These are phyloP conservation scores for Drosophila mettleri DNA, from an alignment of 2,888 invertebrate genomes.

Conservation along the genomic window DNA sequence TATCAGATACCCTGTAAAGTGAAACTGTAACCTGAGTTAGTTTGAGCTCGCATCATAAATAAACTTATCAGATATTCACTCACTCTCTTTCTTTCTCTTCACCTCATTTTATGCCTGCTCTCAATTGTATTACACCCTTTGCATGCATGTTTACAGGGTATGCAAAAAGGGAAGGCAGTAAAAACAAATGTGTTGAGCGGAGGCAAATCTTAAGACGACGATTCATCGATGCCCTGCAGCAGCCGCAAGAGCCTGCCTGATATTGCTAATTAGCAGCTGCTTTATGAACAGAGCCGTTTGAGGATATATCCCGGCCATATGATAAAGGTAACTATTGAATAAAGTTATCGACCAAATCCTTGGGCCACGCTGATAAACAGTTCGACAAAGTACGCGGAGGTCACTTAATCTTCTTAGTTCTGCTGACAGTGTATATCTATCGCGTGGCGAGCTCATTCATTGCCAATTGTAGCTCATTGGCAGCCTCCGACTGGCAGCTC, in stretches of 20 bases:
- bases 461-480: slow-evolving; percentile 35
- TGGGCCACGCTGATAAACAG: background rate
- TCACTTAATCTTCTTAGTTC: background rate
- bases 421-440: slow-evolving; percentile 5
- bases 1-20: slow-evolving; percentile 6
- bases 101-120: background rate
- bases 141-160: slow-evolving; percentile 16
- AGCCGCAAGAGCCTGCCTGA: background rate
- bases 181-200: slow-evolving; percentile 13
- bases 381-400: background rate
- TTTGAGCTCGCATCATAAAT: no score
- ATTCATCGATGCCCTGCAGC: slow-evolving; percentile 36
- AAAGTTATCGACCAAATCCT: background rate
- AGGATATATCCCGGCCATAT: background rate
- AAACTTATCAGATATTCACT: background rate
- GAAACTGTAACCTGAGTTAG: background rate
- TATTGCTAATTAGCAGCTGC: background rate
- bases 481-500: slow-evolving; percentile 9
- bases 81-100: background rate
- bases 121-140: background rate
- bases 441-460: background rate
- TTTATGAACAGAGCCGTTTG: background rate
- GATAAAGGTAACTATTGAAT: background rate
- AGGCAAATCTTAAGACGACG: slow-evolving; percentile 3
- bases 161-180: slow-evolving; percentile 15